phyloP scores from a whole-genome alignment of 2,888 invertebrate genomes.

The Synergus itoensis region DNA sequence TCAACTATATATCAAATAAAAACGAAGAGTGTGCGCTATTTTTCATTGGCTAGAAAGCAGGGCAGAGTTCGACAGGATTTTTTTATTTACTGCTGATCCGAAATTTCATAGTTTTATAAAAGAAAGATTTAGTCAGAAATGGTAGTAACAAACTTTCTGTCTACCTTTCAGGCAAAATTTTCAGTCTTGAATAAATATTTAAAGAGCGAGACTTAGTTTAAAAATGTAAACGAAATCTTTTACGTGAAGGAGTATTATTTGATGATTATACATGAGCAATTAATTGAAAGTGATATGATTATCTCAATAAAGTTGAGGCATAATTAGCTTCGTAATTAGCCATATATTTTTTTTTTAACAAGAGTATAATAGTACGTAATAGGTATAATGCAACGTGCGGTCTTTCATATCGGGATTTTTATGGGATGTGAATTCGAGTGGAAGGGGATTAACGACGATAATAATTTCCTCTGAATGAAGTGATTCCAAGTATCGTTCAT shows the following conservation, averaged over 20 bases:
- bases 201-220: not conserved
- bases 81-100: constrained; percentile 23
- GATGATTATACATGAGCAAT: not conserved
- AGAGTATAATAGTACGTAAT: not conserved
- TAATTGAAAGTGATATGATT: not conserved
- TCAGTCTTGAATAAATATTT: constrained; percentile 5
- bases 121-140: constrained; percentile 23
- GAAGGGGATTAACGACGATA: not conserved
- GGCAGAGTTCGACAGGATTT: constrained; percentile 29
- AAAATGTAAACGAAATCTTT: not conserved
- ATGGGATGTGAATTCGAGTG: not conserved
- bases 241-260: not conserved
- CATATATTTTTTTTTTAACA: not conserved
- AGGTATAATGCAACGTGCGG: not conserved
- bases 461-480: not conserved
- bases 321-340: not conserved
- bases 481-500: constrained; percentile 2
- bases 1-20: not conserved
- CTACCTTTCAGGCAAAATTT: not conserved
- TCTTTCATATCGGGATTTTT: not conserved
- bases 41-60: constrained; percentile 9
- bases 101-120: constrained; percentile 15
- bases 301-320: not conserved
- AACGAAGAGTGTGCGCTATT: not conserved
- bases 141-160: constrained; percentile 2